Evolutionary conservation across 2,797 vertebrate genomes (phyloP), one percentile per base, ranked within the genome.

Genomic region (Gambelia wislizenii): DNA sequence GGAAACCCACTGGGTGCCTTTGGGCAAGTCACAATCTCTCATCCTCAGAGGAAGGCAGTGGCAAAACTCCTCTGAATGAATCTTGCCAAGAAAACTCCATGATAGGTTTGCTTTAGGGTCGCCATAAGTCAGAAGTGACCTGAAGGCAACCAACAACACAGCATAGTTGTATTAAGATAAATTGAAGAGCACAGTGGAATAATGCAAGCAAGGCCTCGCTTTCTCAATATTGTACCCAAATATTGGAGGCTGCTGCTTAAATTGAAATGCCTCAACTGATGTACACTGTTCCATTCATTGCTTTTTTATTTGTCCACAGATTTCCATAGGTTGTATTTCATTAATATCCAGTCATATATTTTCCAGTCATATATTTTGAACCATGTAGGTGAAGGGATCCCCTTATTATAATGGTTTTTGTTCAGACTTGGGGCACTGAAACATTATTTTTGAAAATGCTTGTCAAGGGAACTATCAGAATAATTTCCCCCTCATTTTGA

Each of bases 381-480:
- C 49, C 83, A n/a, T 85, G 59, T 67, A 22, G 77, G 27, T 56
- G 9, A 76, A 88, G 78, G n/a, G 76, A 89, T 39, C 74, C 25
- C 64, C 1, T 3, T 3, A 0, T 36, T 86, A 5, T 30, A 70
- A 0, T 80, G 20, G 13, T 12, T 84, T 27, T 47, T 0, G 0
- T 87, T 83, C 12, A 86, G 70, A 59, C 25, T 6, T 25, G 56
- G 85, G 90, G 13, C 2, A 27, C 9, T 64, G 83, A 74, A 89
- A 85, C 44, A 77, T 93, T 84, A 52, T 89, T 93, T n/a, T 91
- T 54, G 44, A 67, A 87, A 80, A 86, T 77, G 61, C 0, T 22
- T 0, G 27, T 54, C 54, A 74, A 89, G 30, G 54, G 9, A 90
- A 81, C 88, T 20, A 80, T 91, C 0, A 83, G 76, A 83, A 49